Percentiles rank a stretch among this genome's conserved stretches.
phyloP scores from a whole-genome alignment of 2,113 vertebrate species.

The Micronisus gabar region DNA sequence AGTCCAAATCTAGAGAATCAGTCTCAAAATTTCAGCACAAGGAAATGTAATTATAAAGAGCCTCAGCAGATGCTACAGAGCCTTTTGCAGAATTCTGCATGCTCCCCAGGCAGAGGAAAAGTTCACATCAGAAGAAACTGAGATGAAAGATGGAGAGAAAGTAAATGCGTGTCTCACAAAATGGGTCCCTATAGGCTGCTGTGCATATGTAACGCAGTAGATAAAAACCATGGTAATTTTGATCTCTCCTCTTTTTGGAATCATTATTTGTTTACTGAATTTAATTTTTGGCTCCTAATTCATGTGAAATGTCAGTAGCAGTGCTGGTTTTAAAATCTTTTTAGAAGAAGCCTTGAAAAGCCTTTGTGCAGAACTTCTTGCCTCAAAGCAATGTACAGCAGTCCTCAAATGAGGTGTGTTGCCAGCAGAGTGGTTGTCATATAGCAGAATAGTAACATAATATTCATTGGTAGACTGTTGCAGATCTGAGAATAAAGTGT shows the following conservation, averaged over 20 bases:
- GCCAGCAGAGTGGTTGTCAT: neutral
- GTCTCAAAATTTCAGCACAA: neutral
- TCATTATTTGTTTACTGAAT: neutral
- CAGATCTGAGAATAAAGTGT: neutral
- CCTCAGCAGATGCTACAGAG: neutral
- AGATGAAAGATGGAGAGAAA: neutral
- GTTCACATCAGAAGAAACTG: neutral
- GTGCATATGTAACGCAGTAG: neutral
- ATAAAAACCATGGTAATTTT: neutral
- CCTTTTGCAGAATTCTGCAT: neutral
- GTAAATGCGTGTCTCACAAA: neutral
- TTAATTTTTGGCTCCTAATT: neutral
- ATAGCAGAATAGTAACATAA: neutral
- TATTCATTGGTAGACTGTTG: neutral
- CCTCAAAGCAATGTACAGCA: neutral
- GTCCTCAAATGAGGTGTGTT: neutral
- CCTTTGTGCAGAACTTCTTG: neutral
- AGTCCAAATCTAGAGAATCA: neutral
- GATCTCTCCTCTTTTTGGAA: neutral
- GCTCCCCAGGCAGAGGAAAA: neutral
- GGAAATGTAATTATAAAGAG: neutral
- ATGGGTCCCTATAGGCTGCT: neutral
- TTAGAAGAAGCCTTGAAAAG: neutral
- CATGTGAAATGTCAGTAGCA: neutral
- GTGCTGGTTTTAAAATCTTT: neutral